Conservation (phyloP, 2,888 invertebrate genomes). For the Eilema depressum region DNA sequence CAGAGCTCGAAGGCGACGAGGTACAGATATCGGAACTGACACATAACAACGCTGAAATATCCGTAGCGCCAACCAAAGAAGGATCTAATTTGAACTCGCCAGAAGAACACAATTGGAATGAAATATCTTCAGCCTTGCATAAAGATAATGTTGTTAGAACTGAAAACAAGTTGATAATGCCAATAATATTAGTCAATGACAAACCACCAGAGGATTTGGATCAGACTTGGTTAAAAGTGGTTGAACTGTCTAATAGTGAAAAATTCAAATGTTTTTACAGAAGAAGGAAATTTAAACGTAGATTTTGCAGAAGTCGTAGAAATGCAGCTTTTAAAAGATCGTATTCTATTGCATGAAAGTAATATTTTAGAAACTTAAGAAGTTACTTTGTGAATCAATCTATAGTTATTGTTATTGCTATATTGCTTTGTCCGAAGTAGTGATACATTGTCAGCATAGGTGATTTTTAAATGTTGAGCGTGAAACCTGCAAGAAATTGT, state of each 20-base stretch:
- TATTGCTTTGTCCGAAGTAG: background rate
- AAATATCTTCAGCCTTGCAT: conserved; percentile 58
- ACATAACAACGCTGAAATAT: conserved; percentile 68
- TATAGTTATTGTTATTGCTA: conserved; percentile 6
- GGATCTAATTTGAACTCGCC: conserved; percentile 61
- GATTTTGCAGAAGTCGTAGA: conserved; percentile 73
- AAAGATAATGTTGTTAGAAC: conserved; percentile 58
- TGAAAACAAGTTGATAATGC: conserved; percentile 61
- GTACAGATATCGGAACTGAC: conserved; percentile 59
- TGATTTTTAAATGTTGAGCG: background rate
- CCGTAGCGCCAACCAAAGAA: conserved; percentile 66
- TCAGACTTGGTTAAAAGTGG: conserved; percentile 71
- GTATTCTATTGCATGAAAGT: conserved; percentile 75
- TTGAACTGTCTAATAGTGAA: conserved; percentile 69
- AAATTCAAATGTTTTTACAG: conserved; percentile 71
- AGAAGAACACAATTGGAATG: conserved; percentile 63
- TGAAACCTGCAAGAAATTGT: background rate
- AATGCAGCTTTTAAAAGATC: conserved; percentile 78
- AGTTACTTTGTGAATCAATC: background rate
- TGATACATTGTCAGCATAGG: background rate
- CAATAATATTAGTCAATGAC: conserved; percentile 80
- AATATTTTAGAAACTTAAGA: conserved; percentile 6
- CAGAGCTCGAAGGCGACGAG: conserved; percentile 60
- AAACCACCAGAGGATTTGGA: conserved; percentile 78
- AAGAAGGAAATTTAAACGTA: conserved; percentile 72